These are phyloP conservation scores for Cheiracanthium punctorium DNA, from an alignment of 2,888 invertebrate genomes.

Conservation along the genomic window DNA sequence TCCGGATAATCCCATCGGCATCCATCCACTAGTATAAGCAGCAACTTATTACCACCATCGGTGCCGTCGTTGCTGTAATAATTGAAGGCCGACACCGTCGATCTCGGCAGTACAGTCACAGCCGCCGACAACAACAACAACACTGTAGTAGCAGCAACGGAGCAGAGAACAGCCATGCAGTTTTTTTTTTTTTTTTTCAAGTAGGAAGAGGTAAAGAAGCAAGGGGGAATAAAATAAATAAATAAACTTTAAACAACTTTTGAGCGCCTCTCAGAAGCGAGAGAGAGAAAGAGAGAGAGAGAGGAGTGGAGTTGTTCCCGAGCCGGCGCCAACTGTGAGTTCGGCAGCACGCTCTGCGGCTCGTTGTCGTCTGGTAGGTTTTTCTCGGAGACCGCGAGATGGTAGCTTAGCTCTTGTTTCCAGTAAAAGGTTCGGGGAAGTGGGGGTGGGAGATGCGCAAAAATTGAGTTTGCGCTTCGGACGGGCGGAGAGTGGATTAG, in stretches of 20 bases:
- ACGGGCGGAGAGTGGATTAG: no score
- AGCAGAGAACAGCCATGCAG: background rate
- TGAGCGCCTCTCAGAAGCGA: no score
- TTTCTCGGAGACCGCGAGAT: background rate
- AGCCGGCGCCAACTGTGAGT: background rate
- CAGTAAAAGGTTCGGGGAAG: no score
- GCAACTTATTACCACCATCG: background rate
- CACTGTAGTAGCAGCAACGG: background rate
- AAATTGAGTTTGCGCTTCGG: no score
- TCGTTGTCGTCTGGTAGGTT: background rate
- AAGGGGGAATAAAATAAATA: no score
- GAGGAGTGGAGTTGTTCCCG: background rate
- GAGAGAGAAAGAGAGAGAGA: no score
- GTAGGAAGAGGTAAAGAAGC: no score
- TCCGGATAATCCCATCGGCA: constrained; percentile 69
- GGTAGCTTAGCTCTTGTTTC: background rate
- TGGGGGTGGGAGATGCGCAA: no score
- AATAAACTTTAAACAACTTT: background rate
- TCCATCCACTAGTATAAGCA: constrained; percentile 60
- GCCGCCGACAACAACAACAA: background rate
- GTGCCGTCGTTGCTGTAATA: background rate
- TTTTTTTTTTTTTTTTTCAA: no score
- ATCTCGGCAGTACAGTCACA: background rate
- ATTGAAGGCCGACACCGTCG: background rate
- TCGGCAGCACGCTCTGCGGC: background rate